A percentile compares a stretch with the other conserved stretches of the same genome.
phyloP scores from a whole-genome alignment of 1,140 invertebrate species.

The Sesamia nonagrioides region DNA sequence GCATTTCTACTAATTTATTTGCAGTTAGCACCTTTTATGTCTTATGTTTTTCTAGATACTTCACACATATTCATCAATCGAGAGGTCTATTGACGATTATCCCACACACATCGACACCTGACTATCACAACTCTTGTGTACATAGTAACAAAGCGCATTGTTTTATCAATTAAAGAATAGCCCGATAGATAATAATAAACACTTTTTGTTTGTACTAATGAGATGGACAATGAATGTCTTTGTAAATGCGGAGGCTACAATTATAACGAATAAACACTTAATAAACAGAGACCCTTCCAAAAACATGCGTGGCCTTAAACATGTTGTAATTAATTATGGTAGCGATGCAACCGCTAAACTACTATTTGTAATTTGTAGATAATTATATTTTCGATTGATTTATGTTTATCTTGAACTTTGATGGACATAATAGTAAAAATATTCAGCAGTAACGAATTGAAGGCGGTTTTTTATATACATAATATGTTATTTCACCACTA shows the following conservation, averaged over 20 bases:
- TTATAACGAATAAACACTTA: background rate
- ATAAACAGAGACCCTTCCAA: slow-evolving; percentile 25
- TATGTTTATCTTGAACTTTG: too few species aligned
- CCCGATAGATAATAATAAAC: slow-evolving; percentile 70
- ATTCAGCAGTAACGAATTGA: too few species aligned
- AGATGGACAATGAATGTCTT: slow-evolving; percentile 51
- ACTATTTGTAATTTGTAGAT: slow-evolving; percentile 11
- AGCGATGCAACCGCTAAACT: slow-evolving; percentile 32
- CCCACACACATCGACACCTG: slow-evolving; percentile 39
- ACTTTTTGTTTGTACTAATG: slow-evolving; percentile 57
- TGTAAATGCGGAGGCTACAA: background rate
- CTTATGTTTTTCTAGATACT: background rate
- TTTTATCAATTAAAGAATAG: slow-evolving; percentile 67
- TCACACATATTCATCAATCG: slow-evolving; percentile 1
- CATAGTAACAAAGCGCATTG: slow-evolving; percentile 71
- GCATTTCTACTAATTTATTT: background rate
- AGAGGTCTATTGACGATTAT: slow-evolving; percentile 17
- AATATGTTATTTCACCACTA: too few species aligned
- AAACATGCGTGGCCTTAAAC: slow-evolving; percentile 25
- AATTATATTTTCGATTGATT: slow-evolving; percentile 28
- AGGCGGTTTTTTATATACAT: too few species aligned
- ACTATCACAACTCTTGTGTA: slow-evolving; percentile 50
- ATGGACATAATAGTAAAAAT: too few species aligned
- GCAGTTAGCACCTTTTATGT: background rate
- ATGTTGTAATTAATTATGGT: slow-evolving; percentile 29